phyloP scores from a whole-genome alignment of 2,113 vertebrate species.

The Vidua macroura region DNA sequence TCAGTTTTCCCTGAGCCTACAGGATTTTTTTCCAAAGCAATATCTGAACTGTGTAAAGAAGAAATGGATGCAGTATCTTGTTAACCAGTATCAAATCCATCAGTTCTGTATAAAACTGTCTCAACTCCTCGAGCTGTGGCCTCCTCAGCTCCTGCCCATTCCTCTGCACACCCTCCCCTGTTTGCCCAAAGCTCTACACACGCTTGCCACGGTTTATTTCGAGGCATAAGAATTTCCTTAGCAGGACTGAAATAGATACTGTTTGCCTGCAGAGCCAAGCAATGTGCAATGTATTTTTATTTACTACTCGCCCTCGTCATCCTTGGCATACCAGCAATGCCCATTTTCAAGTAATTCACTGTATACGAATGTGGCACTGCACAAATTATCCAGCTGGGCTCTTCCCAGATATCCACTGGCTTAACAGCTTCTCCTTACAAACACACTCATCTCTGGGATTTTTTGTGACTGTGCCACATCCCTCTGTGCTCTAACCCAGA shows the following conservation, averaged over 20 bases:
- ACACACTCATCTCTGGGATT: neutral
- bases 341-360: neutral
- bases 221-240: conserved; percentile 44
- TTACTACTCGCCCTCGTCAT: conserved; percentile 20
- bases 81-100: neutral
- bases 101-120: neutral
- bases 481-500: neutral
- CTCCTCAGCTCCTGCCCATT: neutral
- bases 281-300: conserved; percentile 36
- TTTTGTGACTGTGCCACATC: neutral
- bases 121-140: neutral
- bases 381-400: neutral
- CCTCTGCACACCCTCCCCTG: neutral
- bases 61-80: neutral
- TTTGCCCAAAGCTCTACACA: neutral
- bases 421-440: neutral
- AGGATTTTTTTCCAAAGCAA: neutral
- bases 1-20: neutral
- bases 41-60: neutral
- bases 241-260: conserved; percentile 49
- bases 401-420: neutral
- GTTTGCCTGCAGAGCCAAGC: conserved; percentile 22
- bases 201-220: conserved; percentile 21
- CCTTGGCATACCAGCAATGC: neutral
- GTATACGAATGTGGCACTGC: neutral